These are phyloP conservation scores for Neoscelio sp. DNA, from an alignment of 2,888 invertebrate species.

Conservation along the genomic window DNA sequence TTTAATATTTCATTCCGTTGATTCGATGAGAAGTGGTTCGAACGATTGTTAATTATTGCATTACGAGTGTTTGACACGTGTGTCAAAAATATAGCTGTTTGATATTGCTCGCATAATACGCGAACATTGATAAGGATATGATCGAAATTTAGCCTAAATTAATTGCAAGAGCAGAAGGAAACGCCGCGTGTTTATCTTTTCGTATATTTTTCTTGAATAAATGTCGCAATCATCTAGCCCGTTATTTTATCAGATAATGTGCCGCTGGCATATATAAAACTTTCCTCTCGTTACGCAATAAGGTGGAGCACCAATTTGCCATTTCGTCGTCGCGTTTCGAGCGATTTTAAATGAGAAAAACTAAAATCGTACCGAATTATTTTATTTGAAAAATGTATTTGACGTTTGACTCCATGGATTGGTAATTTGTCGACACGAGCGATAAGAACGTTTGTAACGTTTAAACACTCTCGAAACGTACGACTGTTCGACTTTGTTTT, in stretches of 20 bases:
- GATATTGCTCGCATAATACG: background rate
- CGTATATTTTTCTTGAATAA: slow-evolving; percentile 2
- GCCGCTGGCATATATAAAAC: no score
- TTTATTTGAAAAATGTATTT: background rate
- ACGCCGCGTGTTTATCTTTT: slow-evolving; percentile 9
- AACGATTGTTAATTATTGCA: no score
- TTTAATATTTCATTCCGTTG: no score
- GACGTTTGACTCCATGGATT: background rate
- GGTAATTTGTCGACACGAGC: background rate
- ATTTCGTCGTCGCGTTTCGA: background rate
- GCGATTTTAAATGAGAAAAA: background rate
- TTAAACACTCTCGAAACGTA: background rate
- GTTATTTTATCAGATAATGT: slow-evolving; percentile 26
- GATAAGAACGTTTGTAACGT: background rate
- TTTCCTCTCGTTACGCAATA: slow-evolving; percentile 11
- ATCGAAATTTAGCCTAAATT: background rate
- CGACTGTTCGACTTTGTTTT: background rate
- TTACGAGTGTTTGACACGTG: background rate
- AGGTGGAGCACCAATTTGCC: background rate
- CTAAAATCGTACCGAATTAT: background rate
- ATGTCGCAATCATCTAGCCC: background rate
- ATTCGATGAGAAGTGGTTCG: no score
- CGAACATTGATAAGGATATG: background rate
- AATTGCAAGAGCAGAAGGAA: background rate
- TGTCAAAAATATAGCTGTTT: background rate